Percentiles rank a stretch among this genome's conserved stretches.
Evolutionary conservation across 92 coral and sea anemone species (phyloP).

Genomic region (Bergia puertoricense): DNA sequence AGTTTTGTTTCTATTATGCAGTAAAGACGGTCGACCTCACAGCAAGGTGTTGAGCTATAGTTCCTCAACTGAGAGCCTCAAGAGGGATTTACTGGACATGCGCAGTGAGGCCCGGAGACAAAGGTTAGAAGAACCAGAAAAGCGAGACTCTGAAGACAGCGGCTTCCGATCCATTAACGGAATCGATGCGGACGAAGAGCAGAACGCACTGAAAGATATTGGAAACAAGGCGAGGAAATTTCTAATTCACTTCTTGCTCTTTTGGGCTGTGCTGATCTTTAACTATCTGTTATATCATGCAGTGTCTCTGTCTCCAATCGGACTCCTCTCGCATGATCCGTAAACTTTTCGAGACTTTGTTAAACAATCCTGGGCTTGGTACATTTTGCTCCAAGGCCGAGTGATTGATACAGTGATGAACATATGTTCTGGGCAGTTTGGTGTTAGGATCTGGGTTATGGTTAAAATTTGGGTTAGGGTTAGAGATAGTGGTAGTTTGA

Average conservation of each 20-base stretch:
- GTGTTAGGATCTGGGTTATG: too few relatives aligned
- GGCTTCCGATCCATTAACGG: conserved; percentile 43
- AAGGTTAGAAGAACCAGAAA: conserved; percentile 9
- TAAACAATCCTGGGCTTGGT: not conserved
- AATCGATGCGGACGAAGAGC: conserved; percentile 29
- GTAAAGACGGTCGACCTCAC: conserved; percentile 41
- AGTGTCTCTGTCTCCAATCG: conserved; percentile 14
- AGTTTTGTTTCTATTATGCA: not conserved
- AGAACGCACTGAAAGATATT: conserved; percentile 13
- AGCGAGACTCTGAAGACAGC: conserved; percentile 41
- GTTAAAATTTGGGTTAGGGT: too few relatives aligned
- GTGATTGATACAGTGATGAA: too few relatives aligned
- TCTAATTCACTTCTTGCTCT: conserved; percentile 33
- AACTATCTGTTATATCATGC: conserved; percentile 22
- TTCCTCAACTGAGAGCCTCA: conserved; percentile 39
- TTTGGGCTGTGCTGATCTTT: conserved; percentile 35
- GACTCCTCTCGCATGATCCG: conserved; percentile 23
- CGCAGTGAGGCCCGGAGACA: conserved; percentile 30
- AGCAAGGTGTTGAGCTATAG: conserved; percentile 36
- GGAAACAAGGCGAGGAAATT: conserved; percentile 47
- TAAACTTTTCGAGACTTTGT: not conserved
- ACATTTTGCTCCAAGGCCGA: not conserved
- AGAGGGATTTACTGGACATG: conserved; percentile 20
- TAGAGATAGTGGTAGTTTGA: too few relatives aligned
- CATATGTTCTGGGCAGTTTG: too few relatives aligned